These are phyloP conservation scores for Peromyscus californicus DNA, from an alignment of 2,113 vertebrate genomes.

Conservation along the genomic window DNA sequence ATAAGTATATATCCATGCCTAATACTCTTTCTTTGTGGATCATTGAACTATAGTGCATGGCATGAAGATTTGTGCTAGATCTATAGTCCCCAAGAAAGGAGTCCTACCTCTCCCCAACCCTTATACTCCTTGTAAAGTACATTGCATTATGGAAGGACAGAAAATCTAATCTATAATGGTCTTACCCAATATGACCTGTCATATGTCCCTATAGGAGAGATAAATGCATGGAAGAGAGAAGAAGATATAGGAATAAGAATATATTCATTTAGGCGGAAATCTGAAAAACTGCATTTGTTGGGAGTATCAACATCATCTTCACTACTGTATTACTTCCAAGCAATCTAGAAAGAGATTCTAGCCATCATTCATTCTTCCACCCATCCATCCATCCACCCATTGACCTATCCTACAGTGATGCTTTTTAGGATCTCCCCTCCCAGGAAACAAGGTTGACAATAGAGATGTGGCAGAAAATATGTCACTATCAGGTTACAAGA, in stretches of 20 bases:
- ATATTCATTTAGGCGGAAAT: background rate
- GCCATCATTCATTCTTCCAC: background rate
- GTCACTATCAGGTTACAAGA: background rate
- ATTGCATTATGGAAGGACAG: background rate
- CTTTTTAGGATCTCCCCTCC: background rate
- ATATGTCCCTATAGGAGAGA: background rate
- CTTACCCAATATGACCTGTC: background rate
- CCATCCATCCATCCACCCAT: background rate
- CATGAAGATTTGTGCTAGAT: background rate
- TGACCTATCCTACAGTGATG: background rate
- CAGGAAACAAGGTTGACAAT: background rate
- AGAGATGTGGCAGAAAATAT: background rate
- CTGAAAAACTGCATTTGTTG: background rate
- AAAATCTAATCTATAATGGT: background rate
- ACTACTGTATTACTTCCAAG: background rate
- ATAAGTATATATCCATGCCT: background rate
- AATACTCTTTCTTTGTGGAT: slow-evolving; percentile 9
- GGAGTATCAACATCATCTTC: background rate
- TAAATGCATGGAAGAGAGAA: background rate
- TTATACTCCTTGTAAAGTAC: background rate
- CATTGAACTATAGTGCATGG: background rate
- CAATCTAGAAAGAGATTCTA: background rate
- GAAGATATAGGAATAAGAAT: background rate
- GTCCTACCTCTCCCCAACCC: background rate
- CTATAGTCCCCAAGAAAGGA: background rate